Percentiles rank a stretch among this genome's conserved stretches.
Evolutionary conservation across 2,888 invertebrate genomes (phyloP).

Genomic region (Morpho deidamia): DNA sequence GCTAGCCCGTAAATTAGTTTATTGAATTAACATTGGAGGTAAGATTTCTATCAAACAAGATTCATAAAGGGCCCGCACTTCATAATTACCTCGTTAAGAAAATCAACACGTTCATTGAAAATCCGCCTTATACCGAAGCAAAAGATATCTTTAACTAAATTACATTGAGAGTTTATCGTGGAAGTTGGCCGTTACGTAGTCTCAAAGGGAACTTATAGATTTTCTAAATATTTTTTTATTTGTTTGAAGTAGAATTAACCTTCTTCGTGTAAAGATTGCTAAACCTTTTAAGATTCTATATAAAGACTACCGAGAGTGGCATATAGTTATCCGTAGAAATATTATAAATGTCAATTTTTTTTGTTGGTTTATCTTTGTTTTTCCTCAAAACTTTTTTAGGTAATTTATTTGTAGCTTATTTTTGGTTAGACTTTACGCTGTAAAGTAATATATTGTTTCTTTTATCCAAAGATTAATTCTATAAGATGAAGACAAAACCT

Average conservation of each 20-base stretch:
- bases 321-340: too few relatives aligned
- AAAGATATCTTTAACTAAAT: not conserved
- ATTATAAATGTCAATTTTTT: too few relatives aligned
- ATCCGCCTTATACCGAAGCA: not conserved
- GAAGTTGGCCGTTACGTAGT: not conserved
- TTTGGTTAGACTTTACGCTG: too few relatives aligned
- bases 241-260: not conserved
- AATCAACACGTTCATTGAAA: constrained; percentile 15
- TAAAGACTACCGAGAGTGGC: too few relatives aligned
- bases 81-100: constrained; percentile 14
- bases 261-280: too few relatives aligned
- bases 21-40: constrained; percentile 1
- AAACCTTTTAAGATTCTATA: too few relatives aligned
- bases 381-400: too few relatives aligned
- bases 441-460: too few relatives aligned
- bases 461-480: too few relatives aligned
- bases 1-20: not conserved
- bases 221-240: not conserved
- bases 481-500: too few relatives aligned
- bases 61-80: not conserved
- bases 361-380: too few relatives aligned
- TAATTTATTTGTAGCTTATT: too few relatives aligned
- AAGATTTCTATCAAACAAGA: not conserved
- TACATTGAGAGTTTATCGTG: not conserved
- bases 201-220: not conserved